Percentiles rank a stretch among this genome's conserved stretches.
Evolutionary conservation across 1,140 invertebrate genomes (phyloP).

Genomic region (Acromyrmex heyeri): DNA sequence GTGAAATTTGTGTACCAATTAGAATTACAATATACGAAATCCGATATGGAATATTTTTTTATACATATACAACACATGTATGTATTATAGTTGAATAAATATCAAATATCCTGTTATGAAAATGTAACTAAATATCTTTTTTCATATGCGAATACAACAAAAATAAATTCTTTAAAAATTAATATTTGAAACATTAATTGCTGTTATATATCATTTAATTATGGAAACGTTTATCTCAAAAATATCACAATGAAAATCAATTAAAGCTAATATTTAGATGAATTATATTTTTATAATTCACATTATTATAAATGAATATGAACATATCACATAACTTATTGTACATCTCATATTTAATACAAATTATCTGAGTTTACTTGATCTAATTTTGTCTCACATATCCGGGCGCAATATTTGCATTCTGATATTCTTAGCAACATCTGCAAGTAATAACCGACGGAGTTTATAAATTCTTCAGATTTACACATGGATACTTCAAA

Average conservation of each 20-base stretch:
- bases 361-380: conserved; percentile 26
- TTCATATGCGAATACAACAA: background rate
- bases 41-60: conserved; percentile 4
- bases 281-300: conserved; percentile 21
- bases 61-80: background rate
- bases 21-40: conserved; percentile 28
- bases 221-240: background rate
- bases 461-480: conserved; percentile 48
- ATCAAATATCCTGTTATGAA: conserved; percentile 40
- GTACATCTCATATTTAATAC: conserved; percentile 27
- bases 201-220: background rate
- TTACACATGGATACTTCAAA: conserved; percentile 8
- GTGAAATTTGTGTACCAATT: conserved; percentile 48
- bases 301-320: background rate
- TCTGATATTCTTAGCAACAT: conserved; percentile 52
- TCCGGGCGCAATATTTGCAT: conserved; percentile 12
- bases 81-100: conserved; percentile 35
- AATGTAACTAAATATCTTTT: conserved; percentile 11
- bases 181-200: background rate
- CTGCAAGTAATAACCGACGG: conserved; percentile 41
- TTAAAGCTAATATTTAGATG: conserved; percentile 7
- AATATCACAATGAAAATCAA: conserved; percentile 19
- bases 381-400: conserved; percentile 42
- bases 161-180: conserved; percentile 1
- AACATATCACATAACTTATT: conserved; percentile 29